Conservation (phyloP, 2,797 vertebrate species). For the Gephyroberyx darwinii region DNA sequence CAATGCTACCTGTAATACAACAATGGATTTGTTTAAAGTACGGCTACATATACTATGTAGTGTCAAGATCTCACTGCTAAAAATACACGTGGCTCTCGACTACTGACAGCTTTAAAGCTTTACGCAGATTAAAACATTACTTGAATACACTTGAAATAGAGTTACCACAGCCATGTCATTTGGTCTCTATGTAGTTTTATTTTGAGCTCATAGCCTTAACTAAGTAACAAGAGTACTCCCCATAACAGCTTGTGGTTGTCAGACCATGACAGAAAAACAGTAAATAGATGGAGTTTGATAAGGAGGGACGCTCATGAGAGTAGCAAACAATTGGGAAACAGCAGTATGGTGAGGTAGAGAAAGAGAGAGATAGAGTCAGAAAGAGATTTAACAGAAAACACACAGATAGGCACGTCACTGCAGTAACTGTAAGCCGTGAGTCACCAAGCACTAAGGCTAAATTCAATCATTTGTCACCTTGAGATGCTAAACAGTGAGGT, state of each 20-base stretch:
- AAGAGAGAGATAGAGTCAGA: slow-evolving; percentile 3
- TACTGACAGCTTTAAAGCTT: too few species aligned
- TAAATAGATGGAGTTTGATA: slow-evolving; percentile 51
- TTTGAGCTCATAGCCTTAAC: slow-evolving; percentile 38
- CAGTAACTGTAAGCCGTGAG: slow-evolving; percentile 67
- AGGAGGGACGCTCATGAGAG: slow-evolving; percentile 51
- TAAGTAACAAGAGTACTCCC: slow-evolving; percentile 32
- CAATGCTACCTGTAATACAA: too few species aligned
- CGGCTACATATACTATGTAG: too few species aligned
- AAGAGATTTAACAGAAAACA: slow-evolving; percentile 36
- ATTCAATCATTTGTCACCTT: slow-evolving; percentile 68
- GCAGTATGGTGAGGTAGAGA: neutral
- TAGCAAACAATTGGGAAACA: slow-evolving; percentile 41
- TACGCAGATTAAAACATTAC: neutral
- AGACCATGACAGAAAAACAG: slow-evolving; percentile 54
- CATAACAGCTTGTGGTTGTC: slow-evolving; percentile 57
- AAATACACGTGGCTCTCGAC: neutral
- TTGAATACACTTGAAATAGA: slow-evolving; percentile 4
- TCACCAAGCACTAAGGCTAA: slow-evolving; percentile 60
- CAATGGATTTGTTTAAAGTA: too few species aligned
- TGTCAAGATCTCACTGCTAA: neutral
- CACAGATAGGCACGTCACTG: slow-evolving; percentile 61
- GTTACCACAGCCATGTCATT: neutral
- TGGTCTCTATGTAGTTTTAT: slow-evolving; percentile 23
- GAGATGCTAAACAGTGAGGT: slow-evolving; percentile 52